phyloP scores from a whole-genome alignment of 1,140 invertebrate genomes.

The Caenorhabditis brenneri region DNA sequence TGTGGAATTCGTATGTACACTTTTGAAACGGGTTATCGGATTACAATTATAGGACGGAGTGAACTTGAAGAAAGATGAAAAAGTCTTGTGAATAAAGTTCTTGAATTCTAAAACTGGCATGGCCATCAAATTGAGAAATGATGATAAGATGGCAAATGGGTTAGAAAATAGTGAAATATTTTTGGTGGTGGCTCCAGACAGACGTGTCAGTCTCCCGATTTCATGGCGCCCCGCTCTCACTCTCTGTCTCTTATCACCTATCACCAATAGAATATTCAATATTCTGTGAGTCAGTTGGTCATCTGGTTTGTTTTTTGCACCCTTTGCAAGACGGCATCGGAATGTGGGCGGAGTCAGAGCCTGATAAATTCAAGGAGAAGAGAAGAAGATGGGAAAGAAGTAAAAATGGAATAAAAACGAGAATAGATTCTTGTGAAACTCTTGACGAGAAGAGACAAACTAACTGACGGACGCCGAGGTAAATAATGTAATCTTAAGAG shows the following conservation, averaged over 20 bases:
- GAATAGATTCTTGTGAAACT: conserved; percentile 21
- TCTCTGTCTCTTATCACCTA: conserved; percentile 16
- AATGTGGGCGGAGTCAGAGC: conserved; percentile 24
- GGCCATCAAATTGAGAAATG: background rate
- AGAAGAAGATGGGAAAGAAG: background rate
- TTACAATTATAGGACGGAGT: background rate
- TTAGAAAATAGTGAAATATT: background rate
- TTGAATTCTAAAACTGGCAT: background rate
- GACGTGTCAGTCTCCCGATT: conserved; percentile 30
- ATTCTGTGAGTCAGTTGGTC: conserved; percentile 16
- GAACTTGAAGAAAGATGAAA: background rate
- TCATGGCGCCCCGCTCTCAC: conserved; percentile 26
- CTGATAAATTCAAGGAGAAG: background rate
- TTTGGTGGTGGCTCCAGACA: conserved; percentile 26
- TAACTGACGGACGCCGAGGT: background rate
- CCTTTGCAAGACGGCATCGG: background rate
- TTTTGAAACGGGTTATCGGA: background rate
- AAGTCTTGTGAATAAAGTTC: background rate
- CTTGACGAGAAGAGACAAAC: background rate
- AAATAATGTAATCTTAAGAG: conserved; percentile 38
- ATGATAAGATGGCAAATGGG: background rate
- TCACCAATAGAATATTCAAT: conserved; percentile 35
- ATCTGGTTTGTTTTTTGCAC: conserved; percentile 29
- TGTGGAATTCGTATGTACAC: background rate
- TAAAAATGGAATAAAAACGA: background rate